Base-by-base conservation (phyloP, 2,797 vertebrate genomes). In the Pseudomugil tenellus region DNA sequence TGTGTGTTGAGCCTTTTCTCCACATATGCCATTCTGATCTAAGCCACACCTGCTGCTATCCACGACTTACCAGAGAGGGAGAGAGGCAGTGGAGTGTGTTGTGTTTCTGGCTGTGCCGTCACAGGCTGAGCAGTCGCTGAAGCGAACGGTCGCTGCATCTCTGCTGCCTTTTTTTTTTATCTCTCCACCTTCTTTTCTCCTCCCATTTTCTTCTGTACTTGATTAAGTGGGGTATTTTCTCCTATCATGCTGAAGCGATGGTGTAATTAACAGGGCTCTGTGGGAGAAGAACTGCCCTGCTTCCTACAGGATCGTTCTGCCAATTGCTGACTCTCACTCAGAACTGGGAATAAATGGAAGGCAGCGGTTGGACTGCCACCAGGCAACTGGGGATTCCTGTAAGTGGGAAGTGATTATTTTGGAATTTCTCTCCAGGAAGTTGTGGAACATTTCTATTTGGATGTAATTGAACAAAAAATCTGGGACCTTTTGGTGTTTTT, bases 31-130 rank as follows among this genome's bases (percentile, higher is more conserved):
- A 80, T 82, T 84, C 87, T 91, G 92, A 89, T 85, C 89, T 92
- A 94, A 94, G 93, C 92, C 93, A 87, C 94, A 94, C 92, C 94
- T 95, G 94, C 94, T 93, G 92, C 81, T 74, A 79, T 77, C 79
- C 89, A 85, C 78, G 79, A 92, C 85, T 92, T 81, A 83, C 35
- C 65, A 59, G 66, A 61, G 84, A 74, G 86, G 41, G 79, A 71
- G 79, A 80, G 88, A 85, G 73, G 69, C 62, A 64, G 65, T 1
- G 25, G 53, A 72, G 74, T 8, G 43, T 39, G 37, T 69, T 31
- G 74, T 48, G 70, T 80, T 71, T 63, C 80, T 78, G 74, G 64
- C 85, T 74, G 71, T 14, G 74, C 35, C 81, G 63, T 88, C 84
- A 84, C 83, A 89, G 75, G 77, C 49, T 68, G 70, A 85, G 70